phyloP scores from a whole-genome alignment of 2,797 vertebrate species.

The Acanthornis magna region DNA sequence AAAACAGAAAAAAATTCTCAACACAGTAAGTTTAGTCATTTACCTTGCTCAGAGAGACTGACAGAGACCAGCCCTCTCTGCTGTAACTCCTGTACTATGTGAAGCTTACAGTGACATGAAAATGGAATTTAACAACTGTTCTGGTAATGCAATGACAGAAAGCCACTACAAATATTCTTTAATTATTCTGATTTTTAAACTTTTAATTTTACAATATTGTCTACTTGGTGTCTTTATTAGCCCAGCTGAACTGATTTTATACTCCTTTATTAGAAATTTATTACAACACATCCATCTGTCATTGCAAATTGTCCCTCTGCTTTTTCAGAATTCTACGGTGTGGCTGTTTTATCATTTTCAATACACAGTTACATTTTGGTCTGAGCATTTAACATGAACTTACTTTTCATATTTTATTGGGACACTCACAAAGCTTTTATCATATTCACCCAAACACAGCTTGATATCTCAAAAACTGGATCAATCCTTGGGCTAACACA shows the following conservation, averaged over 20 bases:
- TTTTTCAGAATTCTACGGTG: not conserved
- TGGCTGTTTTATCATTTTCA: not conserved
- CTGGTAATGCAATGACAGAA: not conserved
- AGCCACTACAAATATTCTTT: not conserved
- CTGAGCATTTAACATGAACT: not conserved
- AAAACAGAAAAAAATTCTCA: not conserved
- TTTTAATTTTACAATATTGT: not conserved
- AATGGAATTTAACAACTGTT: not conserved
- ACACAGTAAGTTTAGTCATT: not conserved
- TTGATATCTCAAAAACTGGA: not conserved
- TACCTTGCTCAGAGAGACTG: not conserved
- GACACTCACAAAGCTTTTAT: not conserved
- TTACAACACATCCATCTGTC: not conserved
- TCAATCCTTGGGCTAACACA: not conserved
- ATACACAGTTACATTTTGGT: not conserved
- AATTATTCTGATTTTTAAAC: not conserved
- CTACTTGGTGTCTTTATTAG: not conserved
- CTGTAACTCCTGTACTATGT: not conserved
- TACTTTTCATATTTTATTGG: not conserved
- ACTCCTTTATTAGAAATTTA: not conserved
- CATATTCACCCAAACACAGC: not conserved
- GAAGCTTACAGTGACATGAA: not conserved
- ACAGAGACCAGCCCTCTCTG: not conserved
- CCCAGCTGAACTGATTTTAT: not conserved
- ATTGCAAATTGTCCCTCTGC: not conserved